Percentiles rank a stretch among this genome's conserved stretches.
These are phyloP conservation scores for Chrysolina oricalcia DNA, from an alignment of 2,888 invertebrate species.

Conservation along the genomic window DNA sequence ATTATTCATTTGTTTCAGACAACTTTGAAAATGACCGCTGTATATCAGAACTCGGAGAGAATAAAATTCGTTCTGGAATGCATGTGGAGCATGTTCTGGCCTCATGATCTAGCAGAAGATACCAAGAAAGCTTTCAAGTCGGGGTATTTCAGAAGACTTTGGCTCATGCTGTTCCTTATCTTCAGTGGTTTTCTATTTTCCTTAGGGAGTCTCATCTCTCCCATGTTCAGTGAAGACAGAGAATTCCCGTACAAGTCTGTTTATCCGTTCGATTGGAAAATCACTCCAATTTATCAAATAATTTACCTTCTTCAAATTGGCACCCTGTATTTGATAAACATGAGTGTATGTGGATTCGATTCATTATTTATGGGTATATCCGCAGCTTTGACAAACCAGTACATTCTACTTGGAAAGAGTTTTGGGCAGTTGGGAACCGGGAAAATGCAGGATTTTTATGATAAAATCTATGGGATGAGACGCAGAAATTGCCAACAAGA, in stretches of 20 bases:
- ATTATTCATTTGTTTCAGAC: conserved; percentile 34
- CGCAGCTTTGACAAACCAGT: conserved; percentile 43
- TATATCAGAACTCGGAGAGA: conserved; percentile 31
- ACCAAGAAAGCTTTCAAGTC: conserved; percentile 2
- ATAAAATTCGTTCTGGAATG: conserved; percentile 26
- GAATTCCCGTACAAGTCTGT: conserved; percentile 45
- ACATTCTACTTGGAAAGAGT: conserved; percentile 37
- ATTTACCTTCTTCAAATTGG: conserved; percentile 40
- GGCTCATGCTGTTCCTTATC: conserved; percentile 17
- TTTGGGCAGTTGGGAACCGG: conserved; percentile 41
- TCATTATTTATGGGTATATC: conserved; percentile 49
- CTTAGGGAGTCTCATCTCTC: conserved; percentile 35
- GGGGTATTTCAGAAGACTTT: conserved; percentile 8
- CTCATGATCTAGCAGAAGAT: conserved; percentile 34
- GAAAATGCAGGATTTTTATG: conserved; percentile 9
- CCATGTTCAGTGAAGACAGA: conserved; percentile 30
- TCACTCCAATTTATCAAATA: conserved; percentile 45
- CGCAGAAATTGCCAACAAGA: not conserved
- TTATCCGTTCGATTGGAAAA: conserved; percentile 46
- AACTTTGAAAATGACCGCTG: conserved; percentile 35
- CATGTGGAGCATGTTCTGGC: conserved; percentile 43
- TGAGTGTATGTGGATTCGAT: conserved; percentile 45
- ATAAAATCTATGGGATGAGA: conserved; percentile 22
- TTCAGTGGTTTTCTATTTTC: conserved; percentile 32
- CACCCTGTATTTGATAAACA: conserved; percentile 37